Evolutionary conservation across 2,888 invertebrate genomes (phyloP).

Genomic region (Campoletis raptor): DNA sequence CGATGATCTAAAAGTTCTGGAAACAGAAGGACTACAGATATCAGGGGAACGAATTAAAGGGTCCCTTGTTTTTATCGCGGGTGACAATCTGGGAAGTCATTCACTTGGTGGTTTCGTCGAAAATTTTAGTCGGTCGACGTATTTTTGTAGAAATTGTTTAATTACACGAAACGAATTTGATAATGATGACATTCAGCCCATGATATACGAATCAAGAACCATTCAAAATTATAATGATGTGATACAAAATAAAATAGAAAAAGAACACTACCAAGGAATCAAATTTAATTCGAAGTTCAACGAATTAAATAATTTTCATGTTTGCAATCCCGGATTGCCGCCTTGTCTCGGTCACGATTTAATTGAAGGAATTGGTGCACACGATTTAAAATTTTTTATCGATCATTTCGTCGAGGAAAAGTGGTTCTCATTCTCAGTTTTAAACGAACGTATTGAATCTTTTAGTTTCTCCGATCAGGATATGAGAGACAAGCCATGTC

Average conservation of each 20-base stretch:
- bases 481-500: conserved; percentile 54
- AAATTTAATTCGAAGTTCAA: conserved; percentile 73
- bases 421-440: conserved; percentile 29
- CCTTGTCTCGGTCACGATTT: conserved; percentile 76
- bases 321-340: conserved; percentile 73
- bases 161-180: conserved; percentile 44
- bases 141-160: conserved; percentile 69
- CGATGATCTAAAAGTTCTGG: conserved; percentile 44
- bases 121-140: conserved; percentile 66
- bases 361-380: conserved; percentile 72
- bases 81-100: conserved; percentile 70
- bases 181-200: conserved; percentile 8
- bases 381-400: conserved; percentile 68
- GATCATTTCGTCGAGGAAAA: conserved; percentile 60
- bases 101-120: conserved; percentile 69
- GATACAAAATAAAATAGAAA: conserved; percentile 6
- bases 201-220: conserved; percentile 21
- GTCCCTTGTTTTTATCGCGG: conserved; percentile 60
- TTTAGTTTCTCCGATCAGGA: conserved; percentile 54
- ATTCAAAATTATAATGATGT: conserved; percentile 17
- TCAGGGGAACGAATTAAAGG: conserved; percentile 1
- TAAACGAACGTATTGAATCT: conserved; percentile 41
- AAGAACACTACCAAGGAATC: conserved; percentile 67
- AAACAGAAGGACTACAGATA: conserved; percentile 11
- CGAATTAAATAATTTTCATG: conserved; percentile 71